These are phyloP conservation scores for Julus scanicus DNA, from an alignment of 2,888 invertebrate genomes.

Conservation along the genomic window DNA sequence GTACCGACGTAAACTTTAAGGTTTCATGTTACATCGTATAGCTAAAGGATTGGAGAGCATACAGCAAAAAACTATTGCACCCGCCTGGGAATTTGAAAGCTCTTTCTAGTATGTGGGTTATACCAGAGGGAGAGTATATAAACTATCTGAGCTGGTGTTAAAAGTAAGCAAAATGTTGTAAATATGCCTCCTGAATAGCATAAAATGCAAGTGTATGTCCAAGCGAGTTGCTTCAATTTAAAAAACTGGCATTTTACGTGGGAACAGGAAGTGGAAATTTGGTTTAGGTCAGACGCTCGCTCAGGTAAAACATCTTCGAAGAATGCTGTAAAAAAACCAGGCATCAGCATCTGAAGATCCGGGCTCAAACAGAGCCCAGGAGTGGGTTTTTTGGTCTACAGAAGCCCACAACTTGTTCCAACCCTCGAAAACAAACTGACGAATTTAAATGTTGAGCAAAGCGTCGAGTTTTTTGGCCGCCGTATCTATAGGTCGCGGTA, in stretches of 20 bases:
- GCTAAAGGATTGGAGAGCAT: too few relatives aligned
- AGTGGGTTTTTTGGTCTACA: too few relatives aligned
- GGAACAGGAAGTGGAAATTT: constrained; percentile 9
- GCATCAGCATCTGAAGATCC: background rate
- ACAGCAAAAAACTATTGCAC: background rate
- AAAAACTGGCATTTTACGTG: background rate
- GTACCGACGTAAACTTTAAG: too few relatives aligned
- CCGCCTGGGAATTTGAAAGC: too few relatives aligned
- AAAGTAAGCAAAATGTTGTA: too few relatives aligned
- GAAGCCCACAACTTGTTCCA: background rate
- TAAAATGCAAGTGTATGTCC: background rate
- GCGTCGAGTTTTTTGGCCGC: constrained; percentile 50
- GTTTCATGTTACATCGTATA: too few relatives aligned
- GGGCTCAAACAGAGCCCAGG: too few relatives aligned
- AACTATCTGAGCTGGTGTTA: too few relatives aligned
- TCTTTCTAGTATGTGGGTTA: too few relatives aligned
- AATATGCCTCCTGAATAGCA: too few relatives aligned
- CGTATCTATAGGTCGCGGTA: constrained; percentile 34
- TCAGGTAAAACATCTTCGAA: constrained; percentile 21
- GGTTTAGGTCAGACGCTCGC: background rate
- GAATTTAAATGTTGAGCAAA: constrained; percentile 51
- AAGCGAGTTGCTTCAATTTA: background rate
- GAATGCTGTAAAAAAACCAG: background rate
- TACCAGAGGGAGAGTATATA: too few relatives aligned
- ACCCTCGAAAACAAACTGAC: background rate